These are phyloP conservation scores for Rana temporaria DNA, from an alignment of 2,113 vertebrate species.

Conservation along the genomic window DNA sequence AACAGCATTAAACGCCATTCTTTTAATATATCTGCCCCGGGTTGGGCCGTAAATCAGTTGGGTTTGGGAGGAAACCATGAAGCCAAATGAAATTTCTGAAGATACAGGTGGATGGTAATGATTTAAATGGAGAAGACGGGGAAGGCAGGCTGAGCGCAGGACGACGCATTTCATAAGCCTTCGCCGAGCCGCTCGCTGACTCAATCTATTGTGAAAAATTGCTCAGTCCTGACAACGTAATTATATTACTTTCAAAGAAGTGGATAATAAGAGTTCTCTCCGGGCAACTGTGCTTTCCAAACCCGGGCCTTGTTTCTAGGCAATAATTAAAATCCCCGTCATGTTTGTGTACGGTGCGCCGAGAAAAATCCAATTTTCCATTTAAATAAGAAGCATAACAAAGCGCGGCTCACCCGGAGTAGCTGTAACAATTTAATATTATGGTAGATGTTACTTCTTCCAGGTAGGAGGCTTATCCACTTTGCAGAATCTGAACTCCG, in stretches of 20 bases:
- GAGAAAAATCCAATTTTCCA: constrained; percentile 3
- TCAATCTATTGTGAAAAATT: constrained; percentile 34
- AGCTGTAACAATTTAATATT: too few relatives aligned
- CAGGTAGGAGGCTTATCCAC: too few relatives aligned
- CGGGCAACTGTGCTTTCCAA: constrained; percentile 45
- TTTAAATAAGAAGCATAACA: constrained; percentile 31
- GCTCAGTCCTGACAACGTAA: constrained; percentile 57
- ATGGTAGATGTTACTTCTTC: too few relatives aligned
- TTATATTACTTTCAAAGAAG: constrained; percentile 40
- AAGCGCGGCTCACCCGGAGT: neutral
- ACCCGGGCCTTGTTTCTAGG: constrained; percentile 30
- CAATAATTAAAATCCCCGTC: constrained; percentile 36
- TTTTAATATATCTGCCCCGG: too few relatives aligned
- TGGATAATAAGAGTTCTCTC: constrained; percentile 59
- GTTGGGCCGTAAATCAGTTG: constrained; percentile 6
- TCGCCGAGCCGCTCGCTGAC: neutral
- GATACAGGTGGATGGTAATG: constrained; percentile 48
- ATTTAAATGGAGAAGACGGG: constrained; percentile 38
- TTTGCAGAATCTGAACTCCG: too few relatives aligned
- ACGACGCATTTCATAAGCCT: neutral
- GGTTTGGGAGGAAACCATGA: neutral
- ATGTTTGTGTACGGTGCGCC: constrained; percentile 6
- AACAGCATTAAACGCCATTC: too few relatives aligned
- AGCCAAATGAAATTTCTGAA: constrained; percentile 2
- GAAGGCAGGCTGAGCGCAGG: neutral